Percentiles rank a stretch among this genome's conserved stretches.
Conservation (phyloP, 2,888 invertebrate genomes). For the Netelia inedita region DNA sequence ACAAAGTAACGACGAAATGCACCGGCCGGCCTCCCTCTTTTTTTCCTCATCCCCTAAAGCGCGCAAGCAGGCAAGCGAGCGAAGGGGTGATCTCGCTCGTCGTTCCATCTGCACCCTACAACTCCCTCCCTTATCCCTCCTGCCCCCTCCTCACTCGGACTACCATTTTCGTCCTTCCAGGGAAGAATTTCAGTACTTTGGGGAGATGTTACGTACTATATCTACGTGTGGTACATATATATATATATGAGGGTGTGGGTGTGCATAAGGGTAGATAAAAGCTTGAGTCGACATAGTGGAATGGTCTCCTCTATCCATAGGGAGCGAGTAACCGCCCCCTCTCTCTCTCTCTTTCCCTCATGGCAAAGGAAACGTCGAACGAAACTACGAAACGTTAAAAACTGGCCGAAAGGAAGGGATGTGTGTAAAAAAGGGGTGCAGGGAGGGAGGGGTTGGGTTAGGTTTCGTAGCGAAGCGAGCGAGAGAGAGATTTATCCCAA, state of each 20-base stretch:
- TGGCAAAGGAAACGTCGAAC: conserved; percentile 83
- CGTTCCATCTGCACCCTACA: conserved; percentile 44
- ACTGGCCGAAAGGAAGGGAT: conserved; percentile 79
- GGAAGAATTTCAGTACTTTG: conserved; percentile 43
- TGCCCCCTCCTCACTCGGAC: background rate
- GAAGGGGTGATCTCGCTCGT: conserved; percentile 60
- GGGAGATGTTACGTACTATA: background rate
- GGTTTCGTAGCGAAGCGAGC: conserved; percentile 20
- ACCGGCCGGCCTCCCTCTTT: conserved; percentile 77
- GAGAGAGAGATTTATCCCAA: conserved; percentile 57
- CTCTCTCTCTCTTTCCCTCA: conserved; percentile 38
- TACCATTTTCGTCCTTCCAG: conserved; percentile 60
- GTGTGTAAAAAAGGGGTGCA: background rate
- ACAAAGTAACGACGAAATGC: conserved; percentile 85
- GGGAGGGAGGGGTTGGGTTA: background rate
- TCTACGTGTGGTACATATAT: background rate
- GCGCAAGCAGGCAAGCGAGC: conserved; percentile 52
- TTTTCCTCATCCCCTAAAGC: conserved; percentile 56
- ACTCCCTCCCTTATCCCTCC: background rate
- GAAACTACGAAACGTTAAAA: conserved; percentile 82
- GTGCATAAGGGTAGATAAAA: conserved; percentile 36
- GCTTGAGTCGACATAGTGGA: conserved; percentile 49
- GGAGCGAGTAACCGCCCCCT: conserved; percentile 3
- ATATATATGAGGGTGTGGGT: background rate
- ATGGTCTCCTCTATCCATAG: conserved; percentile 36